Conservation (phyloP, 2,797 vertebrate species). For the Lutjanus campechanus region DNA sequence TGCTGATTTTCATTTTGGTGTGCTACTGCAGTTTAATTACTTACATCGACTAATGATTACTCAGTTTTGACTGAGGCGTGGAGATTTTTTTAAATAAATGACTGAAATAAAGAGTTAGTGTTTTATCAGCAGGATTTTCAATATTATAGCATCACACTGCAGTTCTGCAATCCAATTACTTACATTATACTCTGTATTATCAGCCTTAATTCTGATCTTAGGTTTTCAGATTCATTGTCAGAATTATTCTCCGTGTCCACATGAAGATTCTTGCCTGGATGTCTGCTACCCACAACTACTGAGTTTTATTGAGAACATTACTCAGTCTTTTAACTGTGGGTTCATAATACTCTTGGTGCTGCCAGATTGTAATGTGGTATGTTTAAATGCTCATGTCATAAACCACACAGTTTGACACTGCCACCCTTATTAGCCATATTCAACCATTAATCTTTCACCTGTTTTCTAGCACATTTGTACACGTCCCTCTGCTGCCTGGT, state of each 20-base stretch:
- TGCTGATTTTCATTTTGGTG: neutral
- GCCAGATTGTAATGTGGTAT: too few species aligned
- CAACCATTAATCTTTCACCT: too few species aligned
- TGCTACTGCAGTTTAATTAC: neutral
- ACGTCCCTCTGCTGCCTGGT: neutral
- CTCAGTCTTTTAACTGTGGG: neutral
- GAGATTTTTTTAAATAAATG: neutral
- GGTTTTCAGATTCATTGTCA: neutral
- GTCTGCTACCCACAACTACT: too few species aligned
- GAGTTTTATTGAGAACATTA: neutral
- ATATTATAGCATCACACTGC: neutral
- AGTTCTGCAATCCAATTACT: neutral
- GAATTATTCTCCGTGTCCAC: neutral
- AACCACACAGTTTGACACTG: too few species aligned
- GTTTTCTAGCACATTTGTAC: too few species aligned
- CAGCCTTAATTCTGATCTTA: neutral
- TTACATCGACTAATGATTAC: neutral
- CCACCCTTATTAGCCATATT: too few species aligned
- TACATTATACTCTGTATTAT: neutral
- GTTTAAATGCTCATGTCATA: too few species aligned
- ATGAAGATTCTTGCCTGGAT: neutral
- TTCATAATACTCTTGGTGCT: too few species aligned
- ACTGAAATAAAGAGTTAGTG: neutral
- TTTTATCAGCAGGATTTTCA: neutral
- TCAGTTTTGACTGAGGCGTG: neutral